Evolutionary conservation across 2,113 vertebrate species (phyloP).

Genomic region (Baryphthengus martii): DNA sequence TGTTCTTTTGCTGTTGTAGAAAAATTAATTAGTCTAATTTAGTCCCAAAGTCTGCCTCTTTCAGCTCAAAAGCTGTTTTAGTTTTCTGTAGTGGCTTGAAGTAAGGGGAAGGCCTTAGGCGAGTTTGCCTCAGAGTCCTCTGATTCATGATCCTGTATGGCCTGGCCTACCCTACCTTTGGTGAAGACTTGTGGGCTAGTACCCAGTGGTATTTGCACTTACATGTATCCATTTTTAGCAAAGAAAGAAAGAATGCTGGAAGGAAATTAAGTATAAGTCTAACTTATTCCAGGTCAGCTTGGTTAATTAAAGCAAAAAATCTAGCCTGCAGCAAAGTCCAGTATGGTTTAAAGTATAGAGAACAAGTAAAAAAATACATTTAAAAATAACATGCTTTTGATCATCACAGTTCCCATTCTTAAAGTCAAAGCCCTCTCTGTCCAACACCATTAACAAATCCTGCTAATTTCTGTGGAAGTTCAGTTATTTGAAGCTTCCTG

Average conservation of each 20-base stretch:
- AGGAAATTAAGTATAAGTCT: background rate
- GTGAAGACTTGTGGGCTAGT: background rate
- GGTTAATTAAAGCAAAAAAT: constrained; percentile 41
- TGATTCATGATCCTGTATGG: background rate
- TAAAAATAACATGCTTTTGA: background rate
- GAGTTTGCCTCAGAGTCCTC: background rate
- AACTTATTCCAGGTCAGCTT: background rate
- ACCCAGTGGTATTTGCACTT: background rate
- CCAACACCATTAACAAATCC: background rate
- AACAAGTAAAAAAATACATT: background rate
- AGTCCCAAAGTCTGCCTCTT: background rate
- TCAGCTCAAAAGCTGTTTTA: background rate
- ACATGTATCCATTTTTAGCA: background rate
- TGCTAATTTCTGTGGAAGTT: background rate
- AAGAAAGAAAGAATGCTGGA: background rate
- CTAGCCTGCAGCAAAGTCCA: background rate
- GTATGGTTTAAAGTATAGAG: background rate
- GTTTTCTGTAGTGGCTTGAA: background rate
- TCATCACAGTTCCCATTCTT: background rate
- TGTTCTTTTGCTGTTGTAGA: background rate
- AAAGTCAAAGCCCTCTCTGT: background rate
- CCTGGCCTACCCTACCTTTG: background rate
- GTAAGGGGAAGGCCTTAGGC: background rate
- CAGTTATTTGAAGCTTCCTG: background rate
- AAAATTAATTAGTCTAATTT: background rate